Evolutionary conservation across 2,888 invertebrate genomes (phyloP), one percentile per base, ranked within the genome.

Genomic region (Caenorhabditis panamensis): DNA sequence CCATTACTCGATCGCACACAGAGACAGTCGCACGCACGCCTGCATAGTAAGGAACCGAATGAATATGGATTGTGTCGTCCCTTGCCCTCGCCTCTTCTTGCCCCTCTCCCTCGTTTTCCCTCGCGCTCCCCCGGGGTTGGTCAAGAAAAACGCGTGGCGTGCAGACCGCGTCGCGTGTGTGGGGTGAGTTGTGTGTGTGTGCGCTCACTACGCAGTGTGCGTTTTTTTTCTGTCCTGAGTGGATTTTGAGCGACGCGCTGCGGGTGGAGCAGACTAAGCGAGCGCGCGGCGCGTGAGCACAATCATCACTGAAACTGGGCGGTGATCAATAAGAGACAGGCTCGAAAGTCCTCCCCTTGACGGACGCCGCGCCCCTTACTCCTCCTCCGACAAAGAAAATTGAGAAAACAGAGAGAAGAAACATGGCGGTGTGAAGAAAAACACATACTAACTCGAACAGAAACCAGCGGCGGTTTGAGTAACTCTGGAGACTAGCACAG

Each of bases 81-180:
- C 16, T 44, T 56, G 28, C 36, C 62, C 49, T 56, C 59, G 18
- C 47, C 44, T 8, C 53, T 49, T 58, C 61, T 41, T 54, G 41
- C 22, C 26, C 47, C 54, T n/a, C 8, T 28, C 51, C 36, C 54
- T 36, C 66, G 11, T 24, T 64, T 26, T 20, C 36, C 28, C 54
- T 28, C 44, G 41, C 37, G 41, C 22, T 22, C 61, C 18, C 13
- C 41, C 5, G 47, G 3, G 47, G 11, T 5, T 47, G 67, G 67
- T 67, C 67, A 67, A 56, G 47, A 62, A 56, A 56, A 67, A 24
- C 53, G 54, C 66, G 54, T 20, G 31, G 28, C 56, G 58, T 6
- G 41, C 13, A 2, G 41, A 22, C 67, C 67, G 67, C 62, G 18
- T 26, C 62, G 47, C 67, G 58, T 37, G n/a, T n/a, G 53, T 28